A percentile compares a stretch with the other conserved stretches of the same genome.
phyloP scores from a whole-genome alignment of 2,888 invertebrate species.

The Dolichopus griseipennis region DNA sequence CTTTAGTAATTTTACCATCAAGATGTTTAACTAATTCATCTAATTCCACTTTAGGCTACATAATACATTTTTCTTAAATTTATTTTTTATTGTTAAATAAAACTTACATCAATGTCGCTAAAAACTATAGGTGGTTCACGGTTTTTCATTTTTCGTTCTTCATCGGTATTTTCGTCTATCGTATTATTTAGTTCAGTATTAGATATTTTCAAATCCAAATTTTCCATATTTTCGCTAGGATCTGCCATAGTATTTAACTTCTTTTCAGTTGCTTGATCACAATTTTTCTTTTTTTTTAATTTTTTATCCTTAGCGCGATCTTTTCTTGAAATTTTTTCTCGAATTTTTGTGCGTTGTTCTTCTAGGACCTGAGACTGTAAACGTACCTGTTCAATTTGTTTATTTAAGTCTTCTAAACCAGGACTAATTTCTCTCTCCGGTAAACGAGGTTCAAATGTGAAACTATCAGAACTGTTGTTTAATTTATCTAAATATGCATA shows the following conservation, averaged over 20 bases:
- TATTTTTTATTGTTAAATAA: background rate
- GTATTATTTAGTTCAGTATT: slow-evolving; percentile 50
- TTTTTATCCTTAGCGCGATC: slow-evolving; percentile 61
- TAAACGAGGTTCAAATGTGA: slow-evolving; percentile 21
- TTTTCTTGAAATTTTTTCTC: slow-evolving; percentile 64
- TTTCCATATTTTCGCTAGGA: too few relatives aligned
- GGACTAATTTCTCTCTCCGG: slow-evolving; percentile 50
- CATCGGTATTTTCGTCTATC: slow-evolving; percentile 55
- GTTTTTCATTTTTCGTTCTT: slow-evolving; percentile 61
- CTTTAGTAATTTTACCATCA: slow-evolving; percentile 61
- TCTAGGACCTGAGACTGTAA: slow-evolving; percentile 57
- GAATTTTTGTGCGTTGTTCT: slow-evolving; percentile 57
- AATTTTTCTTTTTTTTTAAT: slow-evolving; percentile 28
- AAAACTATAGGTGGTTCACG: slow-evolving; percentile 75
- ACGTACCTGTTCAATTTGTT: slow-evolving; percentile 68
- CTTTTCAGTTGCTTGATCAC: too few relatives aligned
- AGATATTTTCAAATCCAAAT: slow-evolving; percentile 26
- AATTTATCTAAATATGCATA: too few relatives aligned
- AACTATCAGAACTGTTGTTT: slow-evolving; percentile 14
- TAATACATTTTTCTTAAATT: slow-evolving; percentile 16
- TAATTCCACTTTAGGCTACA: slow-evolving; percentile 61
- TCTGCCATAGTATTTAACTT: too few relatives aligned
- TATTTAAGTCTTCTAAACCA: slow-evolving; percentile 61
- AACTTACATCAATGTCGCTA: slow-evolving; percentile 59
- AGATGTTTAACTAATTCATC: slow-evolving; percentile 60